Evolutionary conservation across 2,888 invertebrate genomes (phyloP), one percentile per base, ranked within the genome.

Genomic region (Yponomeuta plumbellus): DNA sequence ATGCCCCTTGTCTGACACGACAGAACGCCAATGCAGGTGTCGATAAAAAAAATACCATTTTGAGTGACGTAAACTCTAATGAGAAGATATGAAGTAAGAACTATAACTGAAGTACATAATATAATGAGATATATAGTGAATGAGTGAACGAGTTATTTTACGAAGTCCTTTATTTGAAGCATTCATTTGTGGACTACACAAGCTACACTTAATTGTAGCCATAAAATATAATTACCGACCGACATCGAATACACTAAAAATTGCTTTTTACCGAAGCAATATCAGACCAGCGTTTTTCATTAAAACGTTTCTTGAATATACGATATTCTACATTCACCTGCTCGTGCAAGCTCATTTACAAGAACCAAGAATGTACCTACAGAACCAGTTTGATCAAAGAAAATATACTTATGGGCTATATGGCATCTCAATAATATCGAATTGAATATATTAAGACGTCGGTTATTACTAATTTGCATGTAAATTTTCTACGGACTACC

Each of bases 151-250:
- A 4, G 26, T 26, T 26, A 26, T 26, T 26, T 26, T 4, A 26
- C 26, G 26, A 26, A 26, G 26, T 34, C 34, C 8, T 34, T 34
- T 1, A 34, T 34, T 34, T 34, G 1, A 34, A 34, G 8, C 34
- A 34, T 34, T 34, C 34, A 8, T 34, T 34, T 6, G 34, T 10
- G 6, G 34, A 34, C 34, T 34, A 26, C 34, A 5, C 34, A 34
- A 1, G 34, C 8, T 34, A 23, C 52, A 52, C 22, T 56, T 26
- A 64, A 64, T 52, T 65, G n/a, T 23, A 23, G 34, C 20, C 26
- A 65, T 65, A 65, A 65, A 65, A 65, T 57, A 57, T 20, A 26
- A 67, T 67, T 64, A 67, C 67, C 40, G 67, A 69, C 66, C 40
- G 57, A 63, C 66, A 64, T 61, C 66, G 63, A 40, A 62, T 69